Percentiles rank a stretch among this genome's conserved stretches.
phyloP scores from a whole-genome alignment of 1,140 invertebrate species.

The Drosophila repletoides region DNA sequence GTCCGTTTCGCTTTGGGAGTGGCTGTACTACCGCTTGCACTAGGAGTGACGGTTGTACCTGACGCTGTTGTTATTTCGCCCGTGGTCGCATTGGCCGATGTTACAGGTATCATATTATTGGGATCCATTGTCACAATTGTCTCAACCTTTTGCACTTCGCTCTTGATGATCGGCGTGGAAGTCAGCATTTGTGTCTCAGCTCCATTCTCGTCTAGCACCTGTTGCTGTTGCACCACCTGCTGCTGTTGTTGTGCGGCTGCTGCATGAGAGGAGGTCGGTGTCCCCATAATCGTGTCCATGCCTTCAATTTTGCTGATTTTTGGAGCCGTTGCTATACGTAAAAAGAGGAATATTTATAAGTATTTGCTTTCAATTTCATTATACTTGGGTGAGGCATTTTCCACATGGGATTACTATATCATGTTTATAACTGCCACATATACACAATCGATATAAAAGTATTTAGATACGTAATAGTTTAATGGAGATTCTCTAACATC shows the following conservation, averaged over 20 bases:
- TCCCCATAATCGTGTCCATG: conserved; percentile 76
- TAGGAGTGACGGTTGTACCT: conserved; percentile 50
- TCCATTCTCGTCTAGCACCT: conserved; percentile 74
- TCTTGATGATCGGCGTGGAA: conserved; percentile 76
- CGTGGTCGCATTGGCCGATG: conserved; percentile 67
- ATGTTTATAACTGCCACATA: too few species aligned
- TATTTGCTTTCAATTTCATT: too few species aligned
- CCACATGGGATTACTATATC: too few species aligned
- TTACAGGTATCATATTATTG: conserved; percentile 75
- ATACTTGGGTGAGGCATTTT: too few species aligned
- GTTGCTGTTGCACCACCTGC: conserved; percentile 57
- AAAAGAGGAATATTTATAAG: not conserved
- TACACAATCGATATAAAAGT: too few species aligned
- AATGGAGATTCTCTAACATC: too few species aligned
- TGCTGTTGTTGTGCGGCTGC: conserved; percentile 36
- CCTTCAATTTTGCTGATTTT: conserved; percentile 81
- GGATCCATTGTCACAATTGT: conserved; percentile 80
- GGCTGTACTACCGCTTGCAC: conserved; percentile 43
- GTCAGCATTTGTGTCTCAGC: conserved; percentile 59
- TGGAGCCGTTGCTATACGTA: conserved; percentile 59
- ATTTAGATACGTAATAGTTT: too few species aligned
- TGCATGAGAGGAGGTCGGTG: conserved; percentile 68
- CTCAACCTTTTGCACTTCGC: conserved; percentile 75
- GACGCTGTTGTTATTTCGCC: conserved; percentile 65
- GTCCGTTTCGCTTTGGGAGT: conserved; percentile 68